phyloP scores from a whole-genome alignment of 2,888 invertebrate genomes.

The Amiota communis region DNA sequence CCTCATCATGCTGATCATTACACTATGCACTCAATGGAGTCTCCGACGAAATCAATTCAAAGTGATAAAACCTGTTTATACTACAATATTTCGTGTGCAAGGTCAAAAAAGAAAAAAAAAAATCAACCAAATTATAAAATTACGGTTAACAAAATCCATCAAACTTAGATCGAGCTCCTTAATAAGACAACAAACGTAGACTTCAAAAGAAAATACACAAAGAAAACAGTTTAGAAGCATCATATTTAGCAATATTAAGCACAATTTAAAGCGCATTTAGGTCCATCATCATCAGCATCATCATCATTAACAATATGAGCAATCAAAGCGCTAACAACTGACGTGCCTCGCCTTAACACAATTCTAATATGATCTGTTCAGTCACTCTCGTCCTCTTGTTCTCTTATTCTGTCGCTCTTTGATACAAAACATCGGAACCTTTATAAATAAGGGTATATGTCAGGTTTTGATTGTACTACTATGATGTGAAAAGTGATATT shows the following conservation, averaged over 20 bases:
- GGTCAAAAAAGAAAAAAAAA: no score
- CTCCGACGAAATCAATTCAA: no score
- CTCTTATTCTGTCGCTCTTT: neutral
- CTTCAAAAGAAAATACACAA: slow-evolving; percentile 40
- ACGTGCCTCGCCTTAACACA: slow-evolving; percentile 36
- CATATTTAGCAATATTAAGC: slow-evolving; percentile 46
- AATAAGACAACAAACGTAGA: no score
- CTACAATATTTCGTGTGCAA: no score
- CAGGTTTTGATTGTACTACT: slow-evolving; percentile 28
- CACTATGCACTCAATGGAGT: no score
- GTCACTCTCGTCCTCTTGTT: slow-evolving; percentile 30
- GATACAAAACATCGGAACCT: neutral
- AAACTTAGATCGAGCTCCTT: no score
- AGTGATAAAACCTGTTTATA: no score
- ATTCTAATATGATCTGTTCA: slow-evolving; percentile 2
- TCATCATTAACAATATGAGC: slow-evolving; percentile 6
- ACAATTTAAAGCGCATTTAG: slow-evolving; percentile 64
- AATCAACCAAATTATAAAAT: no score
- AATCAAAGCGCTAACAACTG: slow-evolving; percentile 40
- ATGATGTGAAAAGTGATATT: slow-evolving; percentile 32
- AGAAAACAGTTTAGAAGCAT: slow-evolving; percentile 30
- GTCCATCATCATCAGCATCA: slow-evolving; percentile 31
- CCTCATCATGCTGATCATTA: no score
- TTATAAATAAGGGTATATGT: slow-evolving; percentile 31
- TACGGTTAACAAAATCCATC: no score